Base-by-base conservation (phyloP, 1,140 invertebrate genomes). In the Trachymyrmex cornetzi region DNA sequence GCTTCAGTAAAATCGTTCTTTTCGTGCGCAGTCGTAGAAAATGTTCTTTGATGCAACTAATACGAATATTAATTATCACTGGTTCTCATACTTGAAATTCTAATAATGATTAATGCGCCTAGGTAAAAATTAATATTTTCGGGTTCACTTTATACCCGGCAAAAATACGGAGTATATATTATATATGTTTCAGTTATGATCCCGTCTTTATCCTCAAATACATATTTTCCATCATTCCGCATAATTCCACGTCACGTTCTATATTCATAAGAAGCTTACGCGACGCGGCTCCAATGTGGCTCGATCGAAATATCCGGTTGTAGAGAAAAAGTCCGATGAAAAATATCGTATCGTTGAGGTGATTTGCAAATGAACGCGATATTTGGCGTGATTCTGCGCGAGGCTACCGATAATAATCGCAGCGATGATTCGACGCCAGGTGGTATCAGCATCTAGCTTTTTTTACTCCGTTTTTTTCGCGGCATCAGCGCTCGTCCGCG, bases 321-420 rank as follows among this genome's bases (percentile, higher is more conserved):
- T n/a, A 34, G 44, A 27, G 44, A 82, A 84, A 84, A 84, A 14
- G 27, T 4, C 4, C 7, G 67, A 27, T 69, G 75, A 61, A 44
- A 86, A 57, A 77, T 89, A 88, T 77, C 61, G 38, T 86, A 77
- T 81, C 61, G 14, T 14, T 19, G 53, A 30, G 57, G 69, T 75
- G 80, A 84, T 74, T 77, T 50, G 77, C 71, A 77, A 81, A 87
- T 89, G 75, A 72, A 72, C 69, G 80, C 69, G 80, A 77, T 89
- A 89, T 86, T 89, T 81, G 66, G 63, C 81, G 72, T 59, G 64
- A 72, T 67, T 84, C 74, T 61, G 88, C n/a, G 50, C 30, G 69
- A 89, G 80, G 74, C 71, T 88, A 81, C 75, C 77, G 87, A 89
- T 89, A 86, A 82, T 86, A 89, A 89, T 89, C 87, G 82, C n/a